Evolutionary conservation across 2,797 vertebrate genomes (phyloP).

Genomic region (Chromis chromis): DNA sequence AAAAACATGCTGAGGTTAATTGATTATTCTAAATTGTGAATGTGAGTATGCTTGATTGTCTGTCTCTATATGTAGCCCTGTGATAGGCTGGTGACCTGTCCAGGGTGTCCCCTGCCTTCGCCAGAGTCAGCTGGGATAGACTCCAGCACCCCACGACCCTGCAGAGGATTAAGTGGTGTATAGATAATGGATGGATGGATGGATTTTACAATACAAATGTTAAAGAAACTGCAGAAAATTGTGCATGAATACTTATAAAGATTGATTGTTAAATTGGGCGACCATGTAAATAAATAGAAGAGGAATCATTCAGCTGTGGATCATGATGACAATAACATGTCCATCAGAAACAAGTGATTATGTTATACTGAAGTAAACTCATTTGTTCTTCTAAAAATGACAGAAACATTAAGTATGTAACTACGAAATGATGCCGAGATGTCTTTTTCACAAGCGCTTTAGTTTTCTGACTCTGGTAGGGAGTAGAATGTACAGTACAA

Average conservation of each 20-base stretch:
- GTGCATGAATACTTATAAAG: neutral
- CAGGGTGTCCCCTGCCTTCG: too few species aligned
- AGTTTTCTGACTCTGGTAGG: conserved; percentile 7
- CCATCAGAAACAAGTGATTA: neutral
- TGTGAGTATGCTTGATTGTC: too few species aligned
- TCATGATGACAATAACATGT: neutral
- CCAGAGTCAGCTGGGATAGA: too few species aligned
- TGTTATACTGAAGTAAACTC: neutral
- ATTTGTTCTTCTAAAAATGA: conserved; percentile 6
- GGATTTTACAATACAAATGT: neutral
- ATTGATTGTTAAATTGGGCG: neutral
- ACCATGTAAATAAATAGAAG: neutral
- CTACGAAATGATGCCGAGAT: conserved; percentile 11
- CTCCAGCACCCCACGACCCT: too few species aligned
- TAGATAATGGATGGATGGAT: too few species aligned
- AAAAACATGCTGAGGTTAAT: too few species aligned
- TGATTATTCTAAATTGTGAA: too few species aligned
- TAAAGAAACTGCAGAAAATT: neutral
- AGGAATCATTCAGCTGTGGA: neutral
- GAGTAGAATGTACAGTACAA: conserved; percentile 6
- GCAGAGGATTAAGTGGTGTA: too few species aligned
- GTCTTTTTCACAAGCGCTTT: conserved; percentile 24
- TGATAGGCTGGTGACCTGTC: too few species aligned
- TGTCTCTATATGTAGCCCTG: too few species aligned
- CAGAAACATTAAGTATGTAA: neutral